A percentile compares a stretch with the other conserved stretches of the same genome.
phyloP scores from a whole-genome alignment of 2,888 invertebrate genomes.

The Netelia virgata region DNA sequence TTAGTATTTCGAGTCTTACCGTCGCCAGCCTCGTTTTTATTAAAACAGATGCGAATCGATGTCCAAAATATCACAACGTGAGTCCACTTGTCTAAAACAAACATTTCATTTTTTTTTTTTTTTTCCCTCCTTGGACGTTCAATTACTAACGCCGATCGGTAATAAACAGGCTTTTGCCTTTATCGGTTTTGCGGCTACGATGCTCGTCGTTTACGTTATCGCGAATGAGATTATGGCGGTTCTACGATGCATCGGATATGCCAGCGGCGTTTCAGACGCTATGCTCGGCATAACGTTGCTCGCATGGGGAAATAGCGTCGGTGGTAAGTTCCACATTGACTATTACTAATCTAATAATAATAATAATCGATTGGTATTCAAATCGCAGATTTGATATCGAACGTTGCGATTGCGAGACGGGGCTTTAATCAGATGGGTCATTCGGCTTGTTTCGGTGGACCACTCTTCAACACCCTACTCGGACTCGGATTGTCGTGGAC shows the following conservation, averaged over 20 bases:
- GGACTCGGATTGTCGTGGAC: slow-evolving; percentile 85
- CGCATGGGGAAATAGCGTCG: slow-evolving; percentile 89
- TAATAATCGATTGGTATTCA: not conserved
- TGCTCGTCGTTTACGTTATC: slow-evolving; percentile 87
- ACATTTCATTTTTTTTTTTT: not conserved
- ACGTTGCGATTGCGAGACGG: slow-evolving; percentile 87
- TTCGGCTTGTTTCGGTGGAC: slow-evolving; percentile 90
- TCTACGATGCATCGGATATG: slow-evolving; percentile 87
- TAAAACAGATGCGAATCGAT: slow-evolving; percentile 73
- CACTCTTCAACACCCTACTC: slow-evolving; percentile 87
- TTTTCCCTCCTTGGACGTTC: too few species aligned
- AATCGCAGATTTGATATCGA: slow-evolving; percentile 87
- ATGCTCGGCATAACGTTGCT: slow-evolving; percentile 88
- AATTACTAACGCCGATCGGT: too few species aligned
- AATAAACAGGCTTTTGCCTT: slow-evolving; percentile 86
- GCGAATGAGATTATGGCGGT: slow-evolving; percentile 88
- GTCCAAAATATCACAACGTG: slow-evolving; percentile 82
- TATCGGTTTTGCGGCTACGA: slow-evolving; percentile 86
- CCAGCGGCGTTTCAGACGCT: slow-evolving; percentile 87
- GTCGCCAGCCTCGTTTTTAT: slow-evolving; percentile 76
- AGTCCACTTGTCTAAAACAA: slow-evolving; percentile 64
- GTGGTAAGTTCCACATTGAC: slow-evolving; percentile 81
- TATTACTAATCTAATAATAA: too few species aligned
- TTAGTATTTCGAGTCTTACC: slow-evolving; percentile 70
- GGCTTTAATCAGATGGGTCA: slow-evolving; percentile 89